Evolutionary conservation across 2,113 vertebrate species (phyloP).

Genomic region (human (Homo sapiens)): DNA sequence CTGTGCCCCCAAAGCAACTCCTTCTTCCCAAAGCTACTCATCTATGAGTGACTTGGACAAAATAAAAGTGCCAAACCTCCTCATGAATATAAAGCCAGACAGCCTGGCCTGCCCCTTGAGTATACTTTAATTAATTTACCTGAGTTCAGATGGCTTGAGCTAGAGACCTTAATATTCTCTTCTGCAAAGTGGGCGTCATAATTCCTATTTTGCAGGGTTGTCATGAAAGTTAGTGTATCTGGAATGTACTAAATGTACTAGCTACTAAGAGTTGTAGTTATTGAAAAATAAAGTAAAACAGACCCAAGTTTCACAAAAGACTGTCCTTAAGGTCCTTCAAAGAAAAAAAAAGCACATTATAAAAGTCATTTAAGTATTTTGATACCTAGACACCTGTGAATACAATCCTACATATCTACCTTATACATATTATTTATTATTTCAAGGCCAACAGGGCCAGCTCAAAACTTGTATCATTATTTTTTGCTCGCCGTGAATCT

Average conservation of each 20-base stretch:
- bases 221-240: neutral
- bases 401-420: neutral
- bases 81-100: neutral
- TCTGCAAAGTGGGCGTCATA: neutral
- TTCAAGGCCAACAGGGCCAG: neutral
- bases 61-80: neutral
- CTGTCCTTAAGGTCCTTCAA: neutral
- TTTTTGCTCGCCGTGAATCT: neutral
- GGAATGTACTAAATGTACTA: neutral
- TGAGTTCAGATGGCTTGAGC: neutral
- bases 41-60: neutral
- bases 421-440: neutral
- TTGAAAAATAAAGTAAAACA: neutral
- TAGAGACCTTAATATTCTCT: neutral
- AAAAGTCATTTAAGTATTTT: slow-evolving; percentile 24
- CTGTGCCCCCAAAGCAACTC: neutral
- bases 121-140: neutral
- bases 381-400: neutral
- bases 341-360: neutral
- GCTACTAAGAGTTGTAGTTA: neutral
- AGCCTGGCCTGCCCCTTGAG: neutral
- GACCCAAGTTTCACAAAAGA: neutral
- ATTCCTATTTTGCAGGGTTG: neutral
- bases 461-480: neutral
- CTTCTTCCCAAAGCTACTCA: neutral